Evolutionary conservation across 2,113 vertebrate genomes (phyloP), one percentile per base, ranked within the genome.

Genomic region (Theropithecus gelada): DNA sequence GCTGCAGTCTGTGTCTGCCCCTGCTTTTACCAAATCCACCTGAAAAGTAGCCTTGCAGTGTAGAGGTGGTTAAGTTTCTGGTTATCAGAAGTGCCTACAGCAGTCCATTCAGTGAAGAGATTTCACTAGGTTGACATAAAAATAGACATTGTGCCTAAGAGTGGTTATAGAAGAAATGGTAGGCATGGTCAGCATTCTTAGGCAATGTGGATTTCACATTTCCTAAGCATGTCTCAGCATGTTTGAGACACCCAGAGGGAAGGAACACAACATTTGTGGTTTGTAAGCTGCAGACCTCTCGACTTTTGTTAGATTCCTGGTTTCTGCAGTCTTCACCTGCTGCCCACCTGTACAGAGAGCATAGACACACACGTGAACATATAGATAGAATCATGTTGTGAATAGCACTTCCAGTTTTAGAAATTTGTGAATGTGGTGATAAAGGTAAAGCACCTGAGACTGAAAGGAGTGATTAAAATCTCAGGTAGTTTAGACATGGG

Each of bases 321-420:
- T 90, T 78, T 94, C 64, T 94, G 40, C 6, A 40, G n/a, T 80
- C 6, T 95, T 93, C 40, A 90, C 4, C 10, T 89, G 2, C 35
- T 93, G 38, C 22, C 57, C 18, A 55, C 30, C 45, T 82, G 17
- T 93, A 35, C n/a, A 93, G 35, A 94, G 90, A 93, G 87, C 32
- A 79, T 55, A 82, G 16, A 43, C 30, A 82, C 30, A 61, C 30
- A 76, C 16, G 23, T 22, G 45, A 84, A 88, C 20, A 75, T 27
- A 23, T 57, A 48, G 72, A 23, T 7, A 73, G 57, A 25, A 64
- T 64, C 8, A 5, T 93, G 23, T 18, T 88, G 25, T 66, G 23
- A 81, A 43, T 88, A 88, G 16, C 32, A 57, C 78, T 75, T 85
- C 14, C 59, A 68, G 68, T 91, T 97, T 96, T 27, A 94, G 38